Evolutionary conservation across 2,113 vertebrate species (phyloP).

Genomic region (Mesocricetus auratus): DNA sequence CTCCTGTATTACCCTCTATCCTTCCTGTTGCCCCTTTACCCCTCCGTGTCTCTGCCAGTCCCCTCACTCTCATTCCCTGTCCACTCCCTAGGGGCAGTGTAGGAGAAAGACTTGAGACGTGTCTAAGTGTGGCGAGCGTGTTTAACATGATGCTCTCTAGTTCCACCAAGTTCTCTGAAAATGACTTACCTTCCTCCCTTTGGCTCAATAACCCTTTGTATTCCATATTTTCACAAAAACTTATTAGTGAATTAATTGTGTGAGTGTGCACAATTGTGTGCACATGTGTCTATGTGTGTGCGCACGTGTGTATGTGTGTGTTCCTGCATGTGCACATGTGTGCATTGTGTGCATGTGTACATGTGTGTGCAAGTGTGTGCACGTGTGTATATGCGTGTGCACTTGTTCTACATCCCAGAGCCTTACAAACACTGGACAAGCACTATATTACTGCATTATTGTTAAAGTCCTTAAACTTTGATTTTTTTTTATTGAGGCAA

Average conservation of each 20-base stretch:
- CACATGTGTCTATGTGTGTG: too few relatives aligned
- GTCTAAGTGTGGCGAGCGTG: background rate
- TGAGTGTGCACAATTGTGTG: too few relatives aligned
- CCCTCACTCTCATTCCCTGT: too few relatives aligned
- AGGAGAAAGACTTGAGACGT: background rate
- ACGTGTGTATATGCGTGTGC: background rate
- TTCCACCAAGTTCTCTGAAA: too few relatives aligned
- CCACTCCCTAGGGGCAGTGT: rapidly evolving
- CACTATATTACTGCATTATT: background rate
- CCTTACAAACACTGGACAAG: background rate
- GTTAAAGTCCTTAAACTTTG: background rate
- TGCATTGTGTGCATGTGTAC: too few relatives aligned
- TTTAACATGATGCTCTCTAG: background rate
- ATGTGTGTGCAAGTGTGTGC: rapidly evolving
- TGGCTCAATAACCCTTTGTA: background rate
- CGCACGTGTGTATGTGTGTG: background rate
- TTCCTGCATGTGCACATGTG: background rate
- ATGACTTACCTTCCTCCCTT: background rate
- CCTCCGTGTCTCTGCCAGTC: background rate
- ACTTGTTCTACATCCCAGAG: background rate
- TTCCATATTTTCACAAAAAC: background rate
- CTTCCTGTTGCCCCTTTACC: background rate
- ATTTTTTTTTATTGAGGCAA: background rate
- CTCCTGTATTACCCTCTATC: background rate
- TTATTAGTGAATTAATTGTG: background rate